Evolutionary conservation across 1,140 invertebrate species (phyloP).

Genomic region (Palaemon carinicauda): DNA sequence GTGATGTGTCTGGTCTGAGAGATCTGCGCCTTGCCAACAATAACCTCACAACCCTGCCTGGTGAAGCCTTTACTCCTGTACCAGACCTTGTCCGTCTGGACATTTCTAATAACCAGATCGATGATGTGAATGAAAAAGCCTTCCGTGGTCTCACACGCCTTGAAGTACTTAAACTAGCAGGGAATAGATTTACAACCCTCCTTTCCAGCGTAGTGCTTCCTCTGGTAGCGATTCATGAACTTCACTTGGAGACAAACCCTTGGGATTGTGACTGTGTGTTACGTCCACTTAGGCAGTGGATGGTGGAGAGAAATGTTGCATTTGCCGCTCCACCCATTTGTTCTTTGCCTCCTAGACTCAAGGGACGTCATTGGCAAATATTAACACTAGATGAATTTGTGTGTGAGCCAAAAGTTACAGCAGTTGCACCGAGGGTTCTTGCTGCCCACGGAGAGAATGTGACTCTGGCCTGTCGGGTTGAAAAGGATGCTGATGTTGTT

Average conservation of each 20-base stretch:
- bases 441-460: slow-evolving; percentile 74
- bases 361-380: slow-evolving; percentile 75
- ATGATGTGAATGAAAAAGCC: slow-evolving; percentile 73
- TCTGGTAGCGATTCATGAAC: slow-evolving; percentile 75
- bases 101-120: slow-evolving; percentile 75
- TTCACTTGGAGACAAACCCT: slow-evolving; percentile 79
- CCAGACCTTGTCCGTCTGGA: slow-evolving; percentile 78
- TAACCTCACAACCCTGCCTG: slow-evolving; percentile 74
- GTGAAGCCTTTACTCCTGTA: slow-evolving; percentile 75
- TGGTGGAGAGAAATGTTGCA: slow-evolving; percentile 78
- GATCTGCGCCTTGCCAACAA: slow-evolving; percentile 78
- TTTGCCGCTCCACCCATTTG: slow-evolving; percentile 76
- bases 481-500: slow-evolving; percentile 74
- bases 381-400: slow-evolving; percentile 82
- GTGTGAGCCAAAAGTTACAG: slow-evolving; percentile 71
- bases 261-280: slow-evolving; percentile 84
- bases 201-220: slow-evolving; percentile 72
- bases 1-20: slow-evolving; percentile 76
- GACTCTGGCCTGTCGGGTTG: slow-evolving; percentile 76
- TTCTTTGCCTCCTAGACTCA: slow-evolving; percentile 71
- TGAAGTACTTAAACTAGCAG: slow-evolving; percentile 79
- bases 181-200: slow-evolving; percentile 75
- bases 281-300: slow-evolving; percentile 79
- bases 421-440: slow-evolving; percentile 51
- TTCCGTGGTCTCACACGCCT: slow-evolving; percentile 78